These are phyloP conservation scores for Serripes groenlandicus DNA, from an alignment of 2,888 invertebrate species.

Conservation along the genomic window DNA sequence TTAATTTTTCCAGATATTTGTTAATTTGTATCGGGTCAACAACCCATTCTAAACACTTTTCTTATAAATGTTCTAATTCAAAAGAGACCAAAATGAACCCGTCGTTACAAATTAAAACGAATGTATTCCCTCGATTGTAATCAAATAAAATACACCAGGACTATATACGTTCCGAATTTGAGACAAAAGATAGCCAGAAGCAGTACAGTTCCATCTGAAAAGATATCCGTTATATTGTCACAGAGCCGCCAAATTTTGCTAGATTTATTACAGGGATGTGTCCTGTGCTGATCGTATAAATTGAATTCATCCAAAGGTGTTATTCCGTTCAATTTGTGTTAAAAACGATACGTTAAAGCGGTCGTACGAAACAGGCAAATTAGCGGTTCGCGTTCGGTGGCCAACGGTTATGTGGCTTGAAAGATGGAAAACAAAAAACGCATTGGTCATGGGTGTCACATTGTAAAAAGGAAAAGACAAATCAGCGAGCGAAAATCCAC, in stretches of 20 bases:
- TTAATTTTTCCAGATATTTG: too few species aligned
- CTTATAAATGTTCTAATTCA: too few species aligned
- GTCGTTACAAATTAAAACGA: neutral
- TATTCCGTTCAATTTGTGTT: slow-evolving; percentile 54
- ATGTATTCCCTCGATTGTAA: neutral
- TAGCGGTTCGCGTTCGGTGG: slow-evolving; percentile 36
- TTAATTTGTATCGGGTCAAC: too few species aligned
- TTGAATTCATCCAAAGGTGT: slow-evolving; percentile 37
- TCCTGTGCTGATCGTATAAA: slow-evolving; percentile 35
- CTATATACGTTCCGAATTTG: slow-evolving; percentile 16
- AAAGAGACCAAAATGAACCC: too few species aligned
- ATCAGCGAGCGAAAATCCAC: slow-evolving; percentile 27
- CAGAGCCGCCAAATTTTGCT: slow-evolving; percentile 19
- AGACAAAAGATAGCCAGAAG: slow-evolving; percentile 19
- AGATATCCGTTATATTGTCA: slow-evolving; percentile 34
- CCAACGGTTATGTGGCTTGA: slow-evolving; percentile 40
- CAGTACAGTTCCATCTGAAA: slow-evolving; percentile 25
- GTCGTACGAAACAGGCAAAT: slow-evolving; percentile 33
- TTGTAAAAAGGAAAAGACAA: slow-evolving; percentile 35
- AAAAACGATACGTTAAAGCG: slow-evolving; percentile 39
- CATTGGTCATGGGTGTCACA: slow-evolving; percentile 47
- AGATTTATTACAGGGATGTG: slow-evolving; percentile 25
- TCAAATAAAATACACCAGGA: slow-evolving; percentile 19
- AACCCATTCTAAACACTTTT: too few species aligned
- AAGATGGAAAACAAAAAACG: slow-evolving; percentile 34